Evolutionary conservation across 2,888 invertebrate genomes (phyloP).

Genomic region (Cancer borealis): DNA sequence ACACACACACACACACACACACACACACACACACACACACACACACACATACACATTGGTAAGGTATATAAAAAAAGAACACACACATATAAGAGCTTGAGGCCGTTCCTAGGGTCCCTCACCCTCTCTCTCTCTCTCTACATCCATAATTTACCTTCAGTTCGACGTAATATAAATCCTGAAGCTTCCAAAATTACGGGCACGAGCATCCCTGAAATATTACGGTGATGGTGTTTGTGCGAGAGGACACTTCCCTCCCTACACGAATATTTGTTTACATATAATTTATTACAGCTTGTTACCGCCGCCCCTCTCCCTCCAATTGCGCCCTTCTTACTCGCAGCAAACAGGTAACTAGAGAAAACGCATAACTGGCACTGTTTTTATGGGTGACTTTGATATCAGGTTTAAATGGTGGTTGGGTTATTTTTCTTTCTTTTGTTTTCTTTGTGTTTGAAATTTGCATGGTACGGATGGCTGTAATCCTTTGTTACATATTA

Average conservation of each 20-base stretch:
- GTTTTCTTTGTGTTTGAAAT: no score
- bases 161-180: conserved; percentile 23
- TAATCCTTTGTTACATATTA: no score
- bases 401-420: neutral
- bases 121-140: neutral
- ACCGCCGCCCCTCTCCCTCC: conserved; percentile 13
- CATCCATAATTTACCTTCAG: conserved; percentile 23
- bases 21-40: conserved; percentile 30
- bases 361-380: neutral
- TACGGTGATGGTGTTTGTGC: conserved; percentile 30
- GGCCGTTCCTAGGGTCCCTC: neutral
- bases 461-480: no score
- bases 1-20: neutral
- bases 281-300: conserved; percentile 27
- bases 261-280: conserved; percentile 31
- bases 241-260: conserved; percentile 26
- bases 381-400: conserved; percentile 6
- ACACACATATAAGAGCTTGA: neutral
- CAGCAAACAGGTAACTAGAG: neutral
- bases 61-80: neutral
- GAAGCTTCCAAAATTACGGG: conserved; percentile 13
- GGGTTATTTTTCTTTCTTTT: no score
- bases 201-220: neutral
- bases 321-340: neutral
- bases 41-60: neutral